Evolutionary conservation across 2,113 vertebrate species (phyloP).

Genomic region (Rhombomys opimus): DNA sequence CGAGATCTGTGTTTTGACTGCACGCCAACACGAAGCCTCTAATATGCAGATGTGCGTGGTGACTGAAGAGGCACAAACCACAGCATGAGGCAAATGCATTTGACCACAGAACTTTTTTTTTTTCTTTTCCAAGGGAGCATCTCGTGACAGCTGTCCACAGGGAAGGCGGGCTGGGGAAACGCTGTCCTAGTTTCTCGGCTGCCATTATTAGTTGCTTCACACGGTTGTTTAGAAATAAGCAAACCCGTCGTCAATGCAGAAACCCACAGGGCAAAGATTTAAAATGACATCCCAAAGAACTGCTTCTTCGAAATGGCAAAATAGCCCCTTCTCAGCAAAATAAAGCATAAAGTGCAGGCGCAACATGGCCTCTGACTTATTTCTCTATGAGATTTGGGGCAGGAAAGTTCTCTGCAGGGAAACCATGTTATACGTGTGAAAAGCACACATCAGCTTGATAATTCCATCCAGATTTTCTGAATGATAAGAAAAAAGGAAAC

Average conservation of each 20-base stretch:
- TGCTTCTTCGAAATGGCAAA: background rate
- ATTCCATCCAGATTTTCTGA: conserved; percentile 11
- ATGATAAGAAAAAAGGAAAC: background rate
- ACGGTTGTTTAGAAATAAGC: conserved; percentile 54
- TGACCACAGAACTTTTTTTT: background rate
- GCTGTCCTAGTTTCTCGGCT: conserved; percentile 69
- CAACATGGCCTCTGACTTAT: background rate
- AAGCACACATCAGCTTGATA: background rate
- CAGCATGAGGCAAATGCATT: background rate
- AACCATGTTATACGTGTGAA: background rate
- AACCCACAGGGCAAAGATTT: background rate
- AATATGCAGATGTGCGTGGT: background rate
- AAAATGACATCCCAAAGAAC: conserved; percentile 11
- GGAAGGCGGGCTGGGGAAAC: conserved; percentile 50
- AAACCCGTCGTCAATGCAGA: background rate
- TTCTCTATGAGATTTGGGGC: background rate
- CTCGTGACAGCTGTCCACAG: conserved; percentile 35
- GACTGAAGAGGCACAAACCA: background rate
- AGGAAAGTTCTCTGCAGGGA: conserved; percentile 50
- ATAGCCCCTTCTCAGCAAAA: conserved; percentile 18
- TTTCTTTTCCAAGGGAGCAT: conserved; percentile 16
- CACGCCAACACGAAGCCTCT: background rate
- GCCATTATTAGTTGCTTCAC: conserved; percentile 52
- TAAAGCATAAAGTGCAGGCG: background rate
- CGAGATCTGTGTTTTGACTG: background rate